These are phyloP conservation scores for Ctenicera cuprea DNA, from an alignment of 2,888 invertebrate genomes.

Conservation along the genomic window DNA sequence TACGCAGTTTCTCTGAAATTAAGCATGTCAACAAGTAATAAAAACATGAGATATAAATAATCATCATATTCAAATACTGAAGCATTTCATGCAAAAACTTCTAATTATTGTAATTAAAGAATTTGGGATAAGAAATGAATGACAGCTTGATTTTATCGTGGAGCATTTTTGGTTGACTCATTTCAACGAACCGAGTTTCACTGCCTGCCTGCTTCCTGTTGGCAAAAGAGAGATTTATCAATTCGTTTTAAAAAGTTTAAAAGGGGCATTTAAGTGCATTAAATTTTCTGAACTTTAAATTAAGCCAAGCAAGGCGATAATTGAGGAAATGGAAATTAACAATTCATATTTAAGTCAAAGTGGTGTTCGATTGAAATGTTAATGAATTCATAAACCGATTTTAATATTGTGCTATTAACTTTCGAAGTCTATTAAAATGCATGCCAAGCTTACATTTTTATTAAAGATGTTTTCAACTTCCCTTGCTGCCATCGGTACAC, in stretches of 20 bases:
- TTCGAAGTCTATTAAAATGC: constrained; percentile 10
- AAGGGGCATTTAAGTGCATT: no score
- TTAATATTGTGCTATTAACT: constrained; percentile 16
- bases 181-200: no score
- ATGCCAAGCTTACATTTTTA: constrained; percentile 3
- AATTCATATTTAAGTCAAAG: constrained; percentile 2
- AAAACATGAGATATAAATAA: no score
- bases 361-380: neutral
- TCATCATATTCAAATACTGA: no score
- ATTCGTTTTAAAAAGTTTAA: no score
- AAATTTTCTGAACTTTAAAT: neutral
- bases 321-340: neutral
- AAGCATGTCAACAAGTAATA: no score
- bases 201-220: no score
- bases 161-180: no score
- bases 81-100: no score
- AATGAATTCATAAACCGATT: constrained; percentile 20
- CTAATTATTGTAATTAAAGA: neutral
- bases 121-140: neutral
- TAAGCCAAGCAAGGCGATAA: neutral
- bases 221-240: no score
- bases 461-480: constrained; percentile 8
- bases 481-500: neutral
- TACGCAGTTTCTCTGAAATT: no score
- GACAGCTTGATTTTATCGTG: neutral